These are phyloP conservation scores for Falcaria lacertinaria DNA, from an alignment of 2,888 invertebrate genomes.

Conservation along the genomic window DNA sequence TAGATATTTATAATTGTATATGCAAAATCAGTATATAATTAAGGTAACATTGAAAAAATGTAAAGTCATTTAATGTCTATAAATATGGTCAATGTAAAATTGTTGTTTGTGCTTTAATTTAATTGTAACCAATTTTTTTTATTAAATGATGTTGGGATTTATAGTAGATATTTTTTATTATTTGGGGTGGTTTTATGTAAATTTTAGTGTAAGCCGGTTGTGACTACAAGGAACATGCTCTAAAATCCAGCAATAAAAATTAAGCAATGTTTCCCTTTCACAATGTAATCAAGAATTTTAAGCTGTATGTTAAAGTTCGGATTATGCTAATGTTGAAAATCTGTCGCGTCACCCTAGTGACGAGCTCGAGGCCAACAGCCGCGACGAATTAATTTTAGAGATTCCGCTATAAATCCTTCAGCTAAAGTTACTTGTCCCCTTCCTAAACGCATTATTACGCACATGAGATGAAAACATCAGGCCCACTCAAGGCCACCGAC, in stretches of 20 bases:
- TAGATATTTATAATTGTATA: neutral
- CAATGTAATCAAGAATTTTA: neutral
- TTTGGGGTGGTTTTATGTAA: too few relatives aligned
- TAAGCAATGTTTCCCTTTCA: too few relatives aligned
- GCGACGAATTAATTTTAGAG: slow-evolving; percentile 68
- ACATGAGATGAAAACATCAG: slow-evolving; percentile 76
- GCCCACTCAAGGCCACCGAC: slow-evolving; percentile 70
- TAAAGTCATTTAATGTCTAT: neutral
- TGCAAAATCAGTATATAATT: neutral
- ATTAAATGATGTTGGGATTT: neutral
- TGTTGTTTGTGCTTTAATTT: neutral
- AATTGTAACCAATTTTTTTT: neutral
- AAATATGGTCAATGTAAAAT: too few relatives aligned
- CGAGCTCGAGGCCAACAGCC: slow-evolving; percentile 50
- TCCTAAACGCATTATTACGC: slow-evolving; percentile 76
- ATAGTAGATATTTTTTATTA: too few relatives aligned
- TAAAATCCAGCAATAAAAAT: too few relatives aligned
- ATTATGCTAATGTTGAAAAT: slow-evolving; percentile 41
- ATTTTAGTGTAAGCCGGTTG: too few relatives aligned
- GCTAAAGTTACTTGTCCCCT: slow-evolving; percentile 69
- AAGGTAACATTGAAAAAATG: neutral
- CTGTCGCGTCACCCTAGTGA: slow-evolving; percentile 30
- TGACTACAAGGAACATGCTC: too few relatives aligned
- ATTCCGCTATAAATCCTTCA: slow-evolving; percentile 72
- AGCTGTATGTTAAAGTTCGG: slow-evolving; percentile 8